Percentiles rank a stretch among this genome's conserved stretches.
phyloP scores from a whole-genome alignment of 2,797 vertebrate genomes.

The Phrynocephalus vlangalii region DNA sequence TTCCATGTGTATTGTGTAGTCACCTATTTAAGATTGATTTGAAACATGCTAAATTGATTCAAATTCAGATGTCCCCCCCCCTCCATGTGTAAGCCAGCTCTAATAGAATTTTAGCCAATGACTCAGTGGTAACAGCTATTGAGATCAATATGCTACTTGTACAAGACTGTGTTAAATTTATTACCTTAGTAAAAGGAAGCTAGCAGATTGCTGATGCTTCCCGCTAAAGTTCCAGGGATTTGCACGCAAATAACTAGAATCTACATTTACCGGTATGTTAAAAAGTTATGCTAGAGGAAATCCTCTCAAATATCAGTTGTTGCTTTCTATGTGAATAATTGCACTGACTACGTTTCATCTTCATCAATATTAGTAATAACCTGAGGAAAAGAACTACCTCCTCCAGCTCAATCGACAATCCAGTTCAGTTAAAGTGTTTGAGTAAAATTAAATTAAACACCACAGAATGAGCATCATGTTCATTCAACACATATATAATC shows the following conservation, averaged over 20 bases:
- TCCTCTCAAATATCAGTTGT: neutral
- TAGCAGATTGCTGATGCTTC: neutral
- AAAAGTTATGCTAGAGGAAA: conserved; percentile 3
- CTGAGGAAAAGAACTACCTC: neutral
- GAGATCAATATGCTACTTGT: neutral
- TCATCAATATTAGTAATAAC: neutral
- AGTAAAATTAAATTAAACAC: too few species aligned
- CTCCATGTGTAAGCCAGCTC: too few species aligned
- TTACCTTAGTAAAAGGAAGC: neutral
- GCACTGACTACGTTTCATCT: neutral
- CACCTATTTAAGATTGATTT: too few species aligned
- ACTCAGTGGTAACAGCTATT: neutral
- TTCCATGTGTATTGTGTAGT: too few species aligned
- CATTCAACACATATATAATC: too few species aligned
- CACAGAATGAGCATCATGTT: too few species aligned
- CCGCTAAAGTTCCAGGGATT: conserved; percentile 8
- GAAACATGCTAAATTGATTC: too few species aligned
- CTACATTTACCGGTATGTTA: neutral
- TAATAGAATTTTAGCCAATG: too few species aligned
- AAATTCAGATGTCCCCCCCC: too few species aligned
- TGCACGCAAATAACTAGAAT: neutral
- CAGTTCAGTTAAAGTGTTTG: neutral
- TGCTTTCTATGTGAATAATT: neutral
- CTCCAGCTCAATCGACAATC: neutral
- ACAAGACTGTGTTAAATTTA: neutral